These are phyloP conservation scores for Odontomachus brunneus DNA, from an alignment of 1,140 invertebrate species.

Conservation along the genomic window DNA sequence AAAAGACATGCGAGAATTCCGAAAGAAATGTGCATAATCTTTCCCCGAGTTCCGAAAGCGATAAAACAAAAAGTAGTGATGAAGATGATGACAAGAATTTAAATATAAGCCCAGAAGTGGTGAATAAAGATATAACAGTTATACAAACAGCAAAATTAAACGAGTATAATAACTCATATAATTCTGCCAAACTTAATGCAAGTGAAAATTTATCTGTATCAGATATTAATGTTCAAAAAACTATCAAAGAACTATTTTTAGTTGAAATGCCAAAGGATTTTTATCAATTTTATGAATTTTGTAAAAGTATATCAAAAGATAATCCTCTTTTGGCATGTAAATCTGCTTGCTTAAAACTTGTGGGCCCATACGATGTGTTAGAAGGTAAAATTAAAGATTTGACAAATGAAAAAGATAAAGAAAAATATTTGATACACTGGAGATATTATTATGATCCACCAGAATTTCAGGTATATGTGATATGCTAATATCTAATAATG, in stretches of 20 bases:
- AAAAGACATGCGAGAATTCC: background rate
- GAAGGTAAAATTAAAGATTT: conserved; percentile 87
- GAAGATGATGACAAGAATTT: background rate
- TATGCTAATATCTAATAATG: conserved; percentile 2
- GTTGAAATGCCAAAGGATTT: conserved; percentile 96
- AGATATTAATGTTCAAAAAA: conserved; percentile 77
- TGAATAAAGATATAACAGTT: background rate
- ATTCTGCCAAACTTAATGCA: background rate
- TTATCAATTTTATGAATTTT: conserved; percentile 94
- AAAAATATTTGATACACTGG: conserved; percentile 93
- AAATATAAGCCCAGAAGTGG: background rate
- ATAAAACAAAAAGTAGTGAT: background rate
- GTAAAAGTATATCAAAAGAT: conserved; percentile 87
- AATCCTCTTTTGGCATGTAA: conserved; percentile 89
- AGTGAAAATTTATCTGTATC: conserved; percentile 9
- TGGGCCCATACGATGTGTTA: conserved; percentile 95
- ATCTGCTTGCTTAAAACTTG: conserved; percentile 89
- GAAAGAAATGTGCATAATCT: conserved; percentile 16
- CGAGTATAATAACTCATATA: background rate
- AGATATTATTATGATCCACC: conserved; percentile 97
- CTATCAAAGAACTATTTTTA: conserved; percentile 91
- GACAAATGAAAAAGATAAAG: conserved; percentile 85
- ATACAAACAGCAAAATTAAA: background rate
- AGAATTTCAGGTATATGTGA: conserved; percentile 91
- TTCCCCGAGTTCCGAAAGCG: conserved; percentile 6